Base-by-base conservation (phyloP, 2,888 invertebrate species). In the Nezara viridula region DNA sequence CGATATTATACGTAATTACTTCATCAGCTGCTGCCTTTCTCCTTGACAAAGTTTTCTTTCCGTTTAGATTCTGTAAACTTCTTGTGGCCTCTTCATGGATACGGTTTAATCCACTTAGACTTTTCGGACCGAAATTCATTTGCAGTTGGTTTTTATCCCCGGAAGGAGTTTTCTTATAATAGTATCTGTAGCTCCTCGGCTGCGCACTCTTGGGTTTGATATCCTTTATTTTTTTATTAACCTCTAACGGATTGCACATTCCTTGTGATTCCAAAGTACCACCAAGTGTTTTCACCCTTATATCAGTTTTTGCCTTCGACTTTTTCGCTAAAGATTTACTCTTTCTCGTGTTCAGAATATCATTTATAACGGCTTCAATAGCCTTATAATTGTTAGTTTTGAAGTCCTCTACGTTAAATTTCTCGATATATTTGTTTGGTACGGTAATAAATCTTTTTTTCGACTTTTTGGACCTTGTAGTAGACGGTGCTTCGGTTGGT, bases 351-450 rank as follows among this genome's bases (percentile, higher is more conserved):
- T 24, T 47, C 16, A 81, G n/a, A 5, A 81, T 44, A 14, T 81
- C 81, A 21, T 73, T 73, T 32, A 73, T 73, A 37, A 73, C 66
- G 66, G 66, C 66, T 37, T 73, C 66, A 47, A 85, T 66, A 12
- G 47, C 47, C 55, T 52, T 49, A 55, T 37, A 47, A 66, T 89
- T 49, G 37, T 21, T 49, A 73, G n/a, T 73, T 7, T 12, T 37
- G 19, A 88, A 47, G 49, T 40, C 88, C 7, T 73, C 88, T 32
- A 21, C 37, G 40, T 50, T 87, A 66, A 87, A 55, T 87, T 66
- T 66, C 24, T 60, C 9, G 5, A 81, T 81, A 37, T n/a, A 81
- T n/a, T 81, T 24, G 44, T 32, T 37, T 4, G 81, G 81, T n/a
- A 81, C 19, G 44, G 40, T 81, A 6, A 81, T 24, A 3, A 81